phyloP scores from a whole-genome alignment of 2,797 vertebrate genomes.

The Kryptolebias ocellatus region DNA sequence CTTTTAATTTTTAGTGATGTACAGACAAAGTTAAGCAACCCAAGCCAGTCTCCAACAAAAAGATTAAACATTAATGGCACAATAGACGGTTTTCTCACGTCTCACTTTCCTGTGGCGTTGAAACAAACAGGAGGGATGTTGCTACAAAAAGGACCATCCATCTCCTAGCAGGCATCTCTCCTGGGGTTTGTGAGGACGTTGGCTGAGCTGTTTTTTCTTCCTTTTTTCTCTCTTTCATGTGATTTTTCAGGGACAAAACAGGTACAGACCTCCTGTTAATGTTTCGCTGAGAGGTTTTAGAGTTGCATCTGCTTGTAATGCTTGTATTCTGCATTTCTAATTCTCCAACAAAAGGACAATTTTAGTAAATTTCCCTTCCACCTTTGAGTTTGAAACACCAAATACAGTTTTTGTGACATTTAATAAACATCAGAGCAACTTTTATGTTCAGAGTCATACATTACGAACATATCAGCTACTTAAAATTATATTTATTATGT shows the following conservation, averaged over 20 bases:
- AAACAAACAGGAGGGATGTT: constrained; percentile 57
- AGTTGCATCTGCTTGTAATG: background rate
- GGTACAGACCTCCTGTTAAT: background rate
- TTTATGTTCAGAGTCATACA: constrained; percentile 4
- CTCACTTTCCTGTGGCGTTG: constrained; percentile 50
- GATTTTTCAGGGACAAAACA: constrained; percentile 19
- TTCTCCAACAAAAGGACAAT: background rate
- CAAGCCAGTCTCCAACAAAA: constrained; percentile 37
- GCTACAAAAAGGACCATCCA: constrained; percentile 57
- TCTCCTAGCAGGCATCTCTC: constrained; percentile 42
- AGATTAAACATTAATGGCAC: constrained; percentile 63
- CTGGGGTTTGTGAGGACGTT: constrained; percentile 21
- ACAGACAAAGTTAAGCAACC: constrained; percentile 19
- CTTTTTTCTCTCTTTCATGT: constrained; percentile 6
- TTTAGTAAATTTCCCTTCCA: background rate
- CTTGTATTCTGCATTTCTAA: background rate
- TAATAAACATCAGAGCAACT: constrained; percentile 5
- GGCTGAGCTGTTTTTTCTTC: constrained; percentile 20
- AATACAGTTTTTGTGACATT: background rate
- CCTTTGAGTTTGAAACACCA: constrained; percentile 7
- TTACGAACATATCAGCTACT: background rate
- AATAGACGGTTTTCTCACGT: constrained; percentile 63
- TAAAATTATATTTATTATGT: background rate
- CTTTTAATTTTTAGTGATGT: constrained; percentile 19
- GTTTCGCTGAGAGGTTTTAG: background rate